Base-by-base conservation (phyloP, 2,888 invertebrate genomes). In the Hecatera dysodea region DNA sequence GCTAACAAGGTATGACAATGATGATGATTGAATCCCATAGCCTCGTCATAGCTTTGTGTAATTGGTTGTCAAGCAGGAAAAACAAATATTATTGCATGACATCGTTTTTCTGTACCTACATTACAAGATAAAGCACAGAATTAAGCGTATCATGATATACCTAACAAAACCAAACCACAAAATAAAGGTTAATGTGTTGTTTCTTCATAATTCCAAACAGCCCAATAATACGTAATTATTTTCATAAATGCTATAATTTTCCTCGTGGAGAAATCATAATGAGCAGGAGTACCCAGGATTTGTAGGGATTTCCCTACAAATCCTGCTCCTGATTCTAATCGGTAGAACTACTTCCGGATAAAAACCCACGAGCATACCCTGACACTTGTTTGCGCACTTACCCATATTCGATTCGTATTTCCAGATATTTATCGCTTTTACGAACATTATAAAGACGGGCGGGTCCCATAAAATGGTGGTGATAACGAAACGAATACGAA, bases 11-110 rank as follows among this genome's bases (percentile, higher is more conserved):
- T 33, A 36, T n/a, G 15, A 53, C n/a, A 15, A 53, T 44, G 15
- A 53, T 24, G 17, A 53, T 44, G n/a, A 53, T 17, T 44, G n/a
- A 53, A 36, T 12, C 53, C 19, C 17, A n/a, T 42, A 19, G 7
- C 39, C 19, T 1, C 15, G 24, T 53, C 15, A 44, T 55, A 33
- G n/a, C 17, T 55, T 66, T 55, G 36, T 48, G 39, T 39, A 12
- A 48, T 29, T 46, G 19, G 27, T 69, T 48, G 19, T 15, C 55
- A 48, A 68, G 36, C n/a, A 66, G 53, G 24, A 68, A 46, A 27
- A 44, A 11, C 22, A 15, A 12, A 19, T 5, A 19, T 46, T 24
- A 12, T 29, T 42, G n/a, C 33, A 46, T 33, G 42, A 64, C 12
- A 50, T 15, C 8, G 36, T 33, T 52, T 60, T 60, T 27, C 42